These are phyloP conservation scores for Plagodis dolabraria DNA, from an alignment of 2,888 invertebrate genomes.

Conservation along the genomic window DNA sequence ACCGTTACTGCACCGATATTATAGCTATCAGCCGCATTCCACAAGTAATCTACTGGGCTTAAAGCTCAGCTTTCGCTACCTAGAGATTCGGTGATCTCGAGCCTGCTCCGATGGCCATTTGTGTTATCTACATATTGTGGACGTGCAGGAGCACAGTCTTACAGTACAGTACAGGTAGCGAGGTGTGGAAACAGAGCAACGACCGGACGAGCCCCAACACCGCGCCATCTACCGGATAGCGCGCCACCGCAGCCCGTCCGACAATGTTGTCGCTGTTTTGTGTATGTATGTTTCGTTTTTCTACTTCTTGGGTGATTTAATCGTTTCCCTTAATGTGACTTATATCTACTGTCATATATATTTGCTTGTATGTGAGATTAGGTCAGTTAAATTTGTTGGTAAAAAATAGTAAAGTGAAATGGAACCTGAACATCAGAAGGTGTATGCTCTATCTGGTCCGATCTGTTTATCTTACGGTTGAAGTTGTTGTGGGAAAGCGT, in stretches of 20 bases:
- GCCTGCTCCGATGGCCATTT: not conserved
- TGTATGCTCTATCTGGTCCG: slow-evolving; percentile 6
- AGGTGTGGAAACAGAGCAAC: slow-evolving; percentile 25
- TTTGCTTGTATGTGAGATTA: no score
- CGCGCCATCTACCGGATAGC: slow-evolving; percentile 25
- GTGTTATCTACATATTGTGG: not conserved
- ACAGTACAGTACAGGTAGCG: not conserved
- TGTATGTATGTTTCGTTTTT: not conserved
- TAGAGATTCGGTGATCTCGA: not conserved
- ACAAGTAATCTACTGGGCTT: not conserved
- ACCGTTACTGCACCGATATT: slow-evolving; percentile 18
- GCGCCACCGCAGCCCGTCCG: not conserved
- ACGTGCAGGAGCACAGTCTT: not conserved
- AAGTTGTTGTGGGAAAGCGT: slow-evolving; percentile 54
- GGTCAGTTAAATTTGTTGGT: no score
- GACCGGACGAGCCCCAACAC: slow-evolving; percentile 23
- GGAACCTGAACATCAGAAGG: not conserved
- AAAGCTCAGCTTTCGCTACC: not conserved
- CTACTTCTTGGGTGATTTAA: no score
- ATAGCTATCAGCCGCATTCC: slow-evolving; percentile 35
- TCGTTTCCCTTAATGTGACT: no score
- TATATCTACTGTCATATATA: no score
- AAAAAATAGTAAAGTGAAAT: not conserved
- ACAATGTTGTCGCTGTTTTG: slow-evolving; percentile 14
- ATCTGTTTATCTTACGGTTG: slow-evolving; percentile 2